Percentiles rank a stretch among this genome's conserved stretches.
Conservation (phyloP, 92 coral and sea anemone species). For the Zoanthus sansibaricus region DNA sequence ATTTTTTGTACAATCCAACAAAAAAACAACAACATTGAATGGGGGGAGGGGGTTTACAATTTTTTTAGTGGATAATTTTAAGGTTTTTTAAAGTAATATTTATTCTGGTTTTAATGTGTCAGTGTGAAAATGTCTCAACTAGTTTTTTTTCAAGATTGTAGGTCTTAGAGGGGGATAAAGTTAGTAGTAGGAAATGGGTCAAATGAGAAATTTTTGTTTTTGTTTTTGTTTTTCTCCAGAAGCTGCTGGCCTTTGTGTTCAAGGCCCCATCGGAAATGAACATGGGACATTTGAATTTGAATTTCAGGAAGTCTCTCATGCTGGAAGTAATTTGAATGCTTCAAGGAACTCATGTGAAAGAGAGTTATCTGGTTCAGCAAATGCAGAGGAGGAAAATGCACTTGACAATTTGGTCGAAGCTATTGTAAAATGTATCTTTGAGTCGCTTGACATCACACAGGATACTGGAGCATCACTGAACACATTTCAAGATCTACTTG, state of each 20-base stretch:
- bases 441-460: conserved; percentile 57
- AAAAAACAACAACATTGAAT: conserved; percentile 27
- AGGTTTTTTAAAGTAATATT: conserved; percentile 26
- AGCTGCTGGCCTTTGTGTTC: conserved; percentile 63
- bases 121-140: conserved; percentile 29
- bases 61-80: conserved; percentile 26
- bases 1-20: conserved; percentile 25
- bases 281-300: conserved; percentile 54
- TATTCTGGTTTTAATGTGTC: conserved; percentile 25
- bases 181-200: conserved; percentile 29
- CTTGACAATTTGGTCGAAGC: conserved; percentile 57
- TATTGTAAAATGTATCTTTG: conserved; percentile 59
- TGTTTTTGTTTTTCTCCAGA: conserved; percentile 44
- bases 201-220: conserved; percentile 24
- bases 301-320: conserved; percentile 36
- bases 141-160: conserved; percentile 27
- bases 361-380: conserved; percentile 42
- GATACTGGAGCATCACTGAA: conserved; percentile 59
- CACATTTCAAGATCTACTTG: conserved; percentile 65
- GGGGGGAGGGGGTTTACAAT: conserved; percentile 32
- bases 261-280: conserved; percentile 51
- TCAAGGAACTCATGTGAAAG: conserved; percentile 28
- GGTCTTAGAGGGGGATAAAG: conserved; percentile 31
- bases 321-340: conserved; percentile 13
- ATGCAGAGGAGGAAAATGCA: conserved; percentile 44